These are phyloP conservation scores for Imbricaverruca yamaguchii DNA, from an alignment of 2,888 invertebrate species.

Conservation along the genomic window DNA sequence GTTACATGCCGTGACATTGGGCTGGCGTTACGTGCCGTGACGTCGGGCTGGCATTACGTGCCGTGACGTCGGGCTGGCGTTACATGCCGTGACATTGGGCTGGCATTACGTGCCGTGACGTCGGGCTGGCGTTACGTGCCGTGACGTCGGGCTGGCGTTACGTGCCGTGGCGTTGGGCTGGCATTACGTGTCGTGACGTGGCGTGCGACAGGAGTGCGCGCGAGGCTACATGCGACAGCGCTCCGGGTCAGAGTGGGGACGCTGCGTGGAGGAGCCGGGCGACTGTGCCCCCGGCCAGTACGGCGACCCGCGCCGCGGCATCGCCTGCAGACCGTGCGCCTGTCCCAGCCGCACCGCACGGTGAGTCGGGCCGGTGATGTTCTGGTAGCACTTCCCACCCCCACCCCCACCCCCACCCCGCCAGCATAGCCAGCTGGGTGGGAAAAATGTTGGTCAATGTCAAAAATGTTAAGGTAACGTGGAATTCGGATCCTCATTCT, in stretches of 20 bases:
- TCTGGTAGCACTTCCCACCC: too few relatives aligned
- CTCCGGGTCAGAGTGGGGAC: constrained; percentile 75
- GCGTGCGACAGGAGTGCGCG: constrained; percentile 56
- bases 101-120: background rate
- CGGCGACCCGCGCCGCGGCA: constrained; percentile 68
- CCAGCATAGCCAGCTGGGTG: too few relatives aligned
- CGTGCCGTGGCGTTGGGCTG: background rate
- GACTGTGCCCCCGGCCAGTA: constrained; percentile 68
- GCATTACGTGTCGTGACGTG: background rate
- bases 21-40: background rate
- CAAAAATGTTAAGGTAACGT: too few relatives aligned
- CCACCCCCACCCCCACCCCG: too few relatives aligned
- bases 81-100: background rate
- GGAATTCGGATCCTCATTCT: too few relatives aligned
- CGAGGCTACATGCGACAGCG: constrained; percentile 69
- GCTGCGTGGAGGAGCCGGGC: constrained; percentile 54
- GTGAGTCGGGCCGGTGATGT: background rate
- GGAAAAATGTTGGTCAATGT: too few relatives aligned
- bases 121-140: too few relatives aligned
- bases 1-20: background rate
- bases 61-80: background rate
- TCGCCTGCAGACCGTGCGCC: constrained; percentile 67
- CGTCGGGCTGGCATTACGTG: background rate
- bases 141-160: background rate
- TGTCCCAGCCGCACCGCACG: constrained; percentile 61